phyloP scores from a whole-genome alignment of 2,888 invertebrate species.

The Lasioglossum figueresi region DNA sequence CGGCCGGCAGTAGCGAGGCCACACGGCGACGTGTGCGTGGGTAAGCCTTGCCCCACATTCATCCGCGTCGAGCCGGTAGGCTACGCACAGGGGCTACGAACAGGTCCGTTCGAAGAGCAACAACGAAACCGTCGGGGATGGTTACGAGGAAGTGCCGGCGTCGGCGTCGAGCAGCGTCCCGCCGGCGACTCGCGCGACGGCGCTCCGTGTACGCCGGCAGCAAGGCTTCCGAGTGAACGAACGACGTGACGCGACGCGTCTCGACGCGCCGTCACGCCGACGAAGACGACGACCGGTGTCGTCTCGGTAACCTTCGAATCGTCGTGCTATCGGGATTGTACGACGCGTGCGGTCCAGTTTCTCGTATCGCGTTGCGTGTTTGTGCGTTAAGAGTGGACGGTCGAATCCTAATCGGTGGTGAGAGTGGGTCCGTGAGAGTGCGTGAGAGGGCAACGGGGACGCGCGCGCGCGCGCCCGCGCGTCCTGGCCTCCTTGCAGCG shows the following conservation, averaged over 20 bases:
- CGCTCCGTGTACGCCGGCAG: slow-evolving; percentile 62
- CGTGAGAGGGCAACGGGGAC: background rate
- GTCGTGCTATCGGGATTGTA: background rate
- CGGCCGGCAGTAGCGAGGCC: slow-evolving; percentile 82
- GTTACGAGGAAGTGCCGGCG: slow-evolving; percentile 67
- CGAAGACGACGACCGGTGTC: background rate
- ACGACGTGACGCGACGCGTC: background rate
- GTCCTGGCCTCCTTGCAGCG: slow-evolving; percentile 9
- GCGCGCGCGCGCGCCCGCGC: background rate
- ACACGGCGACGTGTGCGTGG: slow-evolving; percentile 67
- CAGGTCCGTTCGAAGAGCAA: background rate
- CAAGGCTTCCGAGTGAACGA: slow-evolving; percentile 47
- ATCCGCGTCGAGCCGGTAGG: slow-evolving; percentile 35
- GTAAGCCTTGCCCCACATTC: slow-evolving; percentile 63
- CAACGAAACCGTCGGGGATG: slow-evolving; percentile 54
- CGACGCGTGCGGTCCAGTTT: background rate
- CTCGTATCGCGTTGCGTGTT: slow-evolving; percentile 18
- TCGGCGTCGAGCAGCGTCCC: slow-evolving; percentile 68
- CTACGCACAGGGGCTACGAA: slow-evolving; percentile 7
- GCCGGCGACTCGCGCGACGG: slow-evolving; percentile 65
- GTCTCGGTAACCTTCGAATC: background rate
- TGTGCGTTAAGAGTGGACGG: slow-evolving; percentile 37
- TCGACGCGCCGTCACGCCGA: background rate
- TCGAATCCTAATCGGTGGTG: slow-evolving; percentile 1
- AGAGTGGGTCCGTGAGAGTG: background rate